Base-by-base conservation (phyloP, 2,113 vertebrate species). In the Archocentrus centrarchus region DNA sequence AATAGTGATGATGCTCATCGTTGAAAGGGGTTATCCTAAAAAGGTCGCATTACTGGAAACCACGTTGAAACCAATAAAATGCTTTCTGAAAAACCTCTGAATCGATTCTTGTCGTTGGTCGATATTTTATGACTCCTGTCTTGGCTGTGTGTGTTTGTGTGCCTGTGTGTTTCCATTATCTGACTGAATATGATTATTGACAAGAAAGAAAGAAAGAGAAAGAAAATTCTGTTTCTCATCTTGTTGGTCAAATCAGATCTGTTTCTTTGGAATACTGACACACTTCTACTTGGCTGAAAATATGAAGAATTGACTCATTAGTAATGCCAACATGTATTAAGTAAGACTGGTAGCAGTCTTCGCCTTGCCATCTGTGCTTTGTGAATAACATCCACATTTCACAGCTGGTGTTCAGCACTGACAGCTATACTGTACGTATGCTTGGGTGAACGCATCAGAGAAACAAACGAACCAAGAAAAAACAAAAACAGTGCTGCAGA, bases 311-410 rank as follows among this genome's bases (percentile, higher is more conserved):
- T 44, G 82, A 82, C 77, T 88, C 59, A 91, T 87, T 78, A 84
- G 86, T 61, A 79, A 58, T 79, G 92, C 87, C 89, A 87, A 78
- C 76, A 88, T 81, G 87, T 66, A 93, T 92, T 88, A 88, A 87
- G 64, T 44, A 60, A 85, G 84, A 80, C 61, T 30, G 66, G 76
- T 75, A 70, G 88, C 17, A 4, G 53, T 61, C 68, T 30, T 7
- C 59, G 79, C 68, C 27, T 75, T 41, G 20, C 92, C 92, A 90
- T 91, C 86, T 93, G 92, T 60, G 76, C 83, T 66, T 17, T 68
- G 79, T 79, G 83, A 90, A 75, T 47, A 86, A 81, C 83, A 83
- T 91, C 81, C 86, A 86, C 84, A 75, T 41, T 70, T 87, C 82
- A 82, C 89, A 92, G 89, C 87, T 84, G 86, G 77, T 44, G 76